Evolutionary conservation across 2,113 vertebrate species (phyloP).

Genomic region (Camelus dromedarius): DNA sequence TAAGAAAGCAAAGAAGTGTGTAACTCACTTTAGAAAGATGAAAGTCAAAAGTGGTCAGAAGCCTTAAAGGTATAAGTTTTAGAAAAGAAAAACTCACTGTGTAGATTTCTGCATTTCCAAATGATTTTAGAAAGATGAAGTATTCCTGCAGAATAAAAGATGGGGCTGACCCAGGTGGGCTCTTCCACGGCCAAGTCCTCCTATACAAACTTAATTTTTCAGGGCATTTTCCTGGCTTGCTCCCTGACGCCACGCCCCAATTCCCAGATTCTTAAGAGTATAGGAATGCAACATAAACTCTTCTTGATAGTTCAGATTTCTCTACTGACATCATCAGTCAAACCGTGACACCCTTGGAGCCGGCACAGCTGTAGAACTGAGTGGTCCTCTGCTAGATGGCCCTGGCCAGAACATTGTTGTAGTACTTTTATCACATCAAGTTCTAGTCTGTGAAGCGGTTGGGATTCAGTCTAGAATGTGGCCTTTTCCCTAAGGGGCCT

Average conservation of each 20-base stretch:
- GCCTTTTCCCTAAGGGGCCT: background rate
- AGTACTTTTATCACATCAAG: background rate
- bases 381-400: background rate
- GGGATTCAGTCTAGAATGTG: background rate
- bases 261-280: background rate
- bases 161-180: background rate
- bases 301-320: background rate
- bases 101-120: background rate
- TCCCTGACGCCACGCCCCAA: background rate
- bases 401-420: background rate
- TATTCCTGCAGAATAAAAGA: background rate
- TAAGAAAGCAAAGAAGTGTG: background rate
- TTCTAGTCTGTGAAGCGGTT: background rate
- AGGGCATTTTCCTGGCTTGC: background rate
- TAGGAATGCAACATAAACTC: accelerated
- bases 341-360: background rate
- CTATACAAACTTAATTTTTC: background rate
- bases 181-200: background rate
- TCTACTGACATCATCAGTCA: background rate
- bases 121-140: background rate
- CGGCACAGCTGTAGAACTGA: background rate
- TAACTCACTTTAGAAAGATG: background rate
- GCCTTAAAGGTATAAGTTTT: background rate
- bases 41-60: conserved; percentile 10
- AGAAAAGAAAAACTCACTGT: conserved; percentile 30